Percentiles rank a stretch among this genome's conserved stretches.
These are phyloP conservation scores for Periplaneta americana DNA, from an alignment of 1,140 invertebrate species.

Conservation along the genomic window DNA sequence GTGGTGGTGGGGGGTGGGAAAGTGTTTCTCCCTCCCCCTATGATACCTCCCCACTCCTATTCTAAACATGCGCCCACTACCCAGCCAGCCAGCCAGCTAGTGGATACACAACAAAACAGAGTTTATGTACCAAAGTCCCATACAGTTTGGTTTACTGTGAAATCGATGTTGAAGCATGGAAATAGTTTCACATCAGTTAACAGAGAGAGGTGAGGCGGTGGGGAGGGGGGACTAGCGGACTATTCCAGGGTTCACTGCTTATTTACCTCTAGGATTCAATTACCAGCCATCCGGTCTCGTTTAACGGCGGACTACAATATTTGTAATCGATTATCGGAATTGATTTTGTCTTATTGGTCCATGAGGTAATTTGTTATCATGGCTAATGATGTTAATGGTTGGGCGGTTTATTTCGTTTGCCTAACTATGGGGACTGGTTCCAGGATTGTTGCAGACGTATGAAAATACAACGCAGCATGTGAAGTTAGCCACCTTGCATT, in stretches of 20 bases:
- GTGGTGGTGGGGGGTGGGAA: not conserved
- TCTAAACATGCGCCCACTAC: not conserved
- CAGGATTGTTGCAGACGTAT: not conserved
- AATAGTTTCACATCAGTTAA: not conserved
- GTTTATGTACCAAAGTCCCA: not conserved
- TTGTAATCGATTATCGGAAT: not conserved
- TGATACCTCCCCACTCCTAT: no score
- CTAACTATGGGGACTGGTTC: not conserved
- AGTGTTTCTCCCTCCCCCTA: not conserved
- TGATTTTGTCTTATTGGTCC: not conserved
- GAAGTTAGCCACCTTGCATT: no score
- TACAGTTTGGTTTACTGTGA: not conserved
- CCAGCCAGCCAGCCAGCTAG: not conserved
- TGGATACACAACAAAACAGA: not conserved
- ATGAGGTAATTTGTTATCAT: not conserved
- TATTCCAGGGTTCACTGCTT: not conserved
- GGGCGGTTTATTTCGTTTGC: not conserved
- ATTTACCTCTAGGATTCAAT: not conserved
- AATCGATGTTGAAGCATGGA: not conserved
- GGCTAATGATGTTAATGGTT: not conserved
- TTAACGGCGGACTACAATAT: not conserved
- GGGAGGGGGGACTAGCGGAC: not conserved
- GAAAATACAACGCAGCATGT: no score
- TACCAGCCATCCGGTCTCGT: not conserved
- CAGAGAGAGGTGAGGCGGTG: not conserved